Evolutionary conservation across 2,113 vertebrate genomes (phyloP).

Genomic region (Sakesphorus luctuosus): DNA sequence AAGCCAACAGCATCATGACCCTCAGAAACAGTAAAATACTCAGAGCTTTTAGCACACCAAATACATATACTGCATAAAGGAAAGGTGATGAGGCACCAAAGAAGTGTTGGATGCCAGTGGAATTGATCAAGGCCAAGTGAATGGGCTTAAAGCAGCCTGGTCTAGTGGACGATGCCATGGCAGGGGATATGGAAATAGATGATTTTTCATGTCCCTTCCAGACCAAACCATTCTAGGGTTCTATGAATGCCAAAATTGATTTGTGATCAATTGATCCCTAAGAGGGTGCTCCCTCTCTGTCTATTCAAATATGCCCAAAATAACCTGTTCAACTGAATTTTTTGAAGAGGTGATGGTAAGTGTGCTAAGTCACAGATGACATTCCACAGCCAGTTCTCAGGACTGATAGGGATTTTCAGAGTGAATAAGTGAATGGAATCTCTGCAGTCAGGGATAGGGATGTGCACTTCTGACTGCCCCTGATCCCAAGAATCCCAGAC

Average conservation of each 20-base stretch:
- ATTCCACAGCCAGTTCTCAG: background rate
- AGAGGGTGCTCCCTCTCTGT: fast-evolving
- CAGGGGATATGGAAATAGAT: background rate
- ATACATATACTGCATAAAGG: background rate
- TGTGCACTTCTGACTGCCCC: background rate
- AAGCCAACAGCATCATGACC: background rate
- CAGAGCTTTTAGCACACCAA: background rate
- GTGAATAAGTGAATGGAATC: background rate
- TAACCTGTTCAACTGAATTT: background rate
- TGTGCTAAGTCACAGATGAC: background rate
- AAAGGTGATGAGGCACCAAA: background rate
- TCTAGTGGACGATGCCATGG: background rate
- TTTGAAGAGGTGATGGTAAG: background rate
- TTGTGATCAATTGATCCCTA: background rate
- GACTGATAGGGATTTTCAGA: background rate
- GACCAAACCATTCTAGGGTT: background rate
- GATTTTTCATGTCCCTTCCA: background rate
- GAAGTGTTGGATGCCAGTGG: background rate
- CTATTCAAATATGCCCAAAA: background rate
- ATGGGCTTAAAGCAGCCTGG: background rate
- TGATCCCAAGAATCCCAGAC: background rate
- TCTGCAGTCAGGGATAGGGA: background rate
- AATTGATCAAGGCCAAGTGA: background rate
- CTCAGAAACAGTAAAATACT: background rate
- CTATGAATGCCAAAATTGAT: background rate